Conservation (phyloP, 2,797 vertebrate species). For the Mallotus villosus region DNA sequence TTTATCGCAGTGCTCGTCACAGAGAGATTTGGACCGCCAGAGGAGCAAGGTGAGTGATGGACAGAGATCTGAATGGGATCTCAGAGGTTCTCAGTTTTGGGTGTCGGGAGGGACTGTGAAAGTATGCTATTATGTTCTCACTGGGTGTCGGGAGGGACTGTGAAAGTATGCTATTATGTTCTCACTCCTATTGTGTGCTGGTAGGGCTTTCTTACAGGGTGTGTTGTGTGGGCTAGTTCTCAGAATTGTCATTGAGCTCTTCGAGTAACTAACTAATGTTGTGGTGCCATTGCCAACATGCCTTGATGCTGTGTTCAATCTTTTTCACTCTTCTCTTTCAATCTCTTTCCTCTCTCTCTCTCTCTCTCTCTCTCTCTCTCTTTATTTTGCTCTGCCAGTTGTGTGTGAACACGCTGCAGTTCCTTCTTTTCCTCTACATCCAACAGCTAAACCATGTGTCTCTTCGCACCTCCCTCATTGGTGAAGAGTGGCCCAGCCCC, state of each 20-base stretch:
- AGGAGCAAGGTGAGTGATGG: constrained; percentile 81
- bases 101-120: too few relatives aligned
- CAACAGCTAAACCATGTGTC: constrained; percentile 93
- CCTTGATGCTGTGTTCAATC: neutral
- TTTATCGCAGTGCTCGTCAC: constrained; percentile 80
- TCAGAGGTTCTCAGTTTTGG: too few relatives aligned
- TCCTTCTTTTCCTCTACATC: constrained; percentile 92
- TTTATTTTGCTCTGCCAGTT: constrained; percentile 70
- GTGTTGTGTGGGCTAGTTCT: neutral
- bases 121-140: too few relatives aligned
- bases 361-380: neutral
- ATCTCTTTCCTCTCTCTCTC: too few relatives aligned
- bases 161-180: neutral
- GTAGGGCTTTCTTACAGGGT: neutral
- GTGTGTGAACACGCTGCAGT: constrained; percentile 90
- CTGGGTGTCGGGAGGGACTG: too few relatives aligned
- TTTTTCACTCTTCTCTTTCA: too few relatives aligned
- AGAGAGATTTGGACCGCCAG: constrained; percentile 83
- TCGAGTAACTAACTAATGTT: too few relatives aligned
- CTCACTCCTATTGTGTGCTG: neutral
- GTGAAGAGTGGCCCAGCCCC: constrained; percentile 93
- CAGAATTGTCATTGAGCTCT: neutral
- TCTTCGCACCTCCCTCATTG: constrained; percentile 86
- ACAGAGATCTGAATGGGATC: neutral
- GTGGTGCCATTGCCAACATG: too few relatives aligned